Base-by-base conservation (phyloP, 35 echinoderm and acorn worm species). In the Holothuria glaberrima region DNA sequence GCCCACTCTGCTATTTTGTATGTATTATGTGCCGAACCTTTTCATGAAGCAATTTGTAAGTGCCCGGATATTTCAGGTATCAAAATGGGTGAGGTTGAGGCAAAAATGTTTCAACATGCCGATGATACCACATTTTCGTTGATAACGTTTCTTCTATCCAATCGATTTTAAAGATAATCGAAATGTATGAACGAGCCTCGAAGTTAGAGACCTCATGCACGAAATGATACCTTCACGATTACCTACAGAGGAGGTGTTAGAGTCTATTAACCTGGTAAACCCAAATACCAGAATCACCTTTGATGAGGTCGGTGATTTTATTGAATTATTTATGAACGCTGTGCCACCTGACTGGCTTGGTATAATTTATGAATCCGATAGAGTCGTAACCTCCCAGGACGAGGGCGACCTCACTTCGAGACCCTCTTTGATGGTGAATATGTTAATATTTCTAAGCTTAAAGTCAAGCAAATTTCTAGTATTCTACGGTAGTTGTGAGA, bases 91-190 rank as follows among this genome's bases (percentile, higher is more conserved):
- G 62, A 88, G 3, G 18, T 38, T 70, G 85, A 88, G 25, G 66
- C 7, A 12, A 86, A 88, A 59, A 65, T 90, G 26, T 79, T 59
- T 24, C 88, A 90, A 27, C 73, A 90, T 80, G 88, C 71, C 30
- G 88, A 89, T 48, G 88, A 80, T 24, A 90, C 88, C 0, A 90
- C 73, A 4, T 60, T 90, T 44, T 62, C 79, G 70, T 58, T 81
- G 71, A 81, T 12, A 64, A 81, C 44, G 29, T 59, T 80, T 19
- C 57, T 3, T 61, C 22, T 44, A 90, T 90, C 24, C 21, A 34
- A 0, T 30, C 33, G 5, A 32, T 33, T 57, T 79, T 52, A 18
- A 35, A 68, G 0, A 30, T 41, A 1, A 17, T 89, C 0, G 17
- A 52, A 20, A 6, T 72, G 41, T 89, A 75, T 38, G 44, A 71